phyloP scores from a whole-genome alignment of 1,140 invertebrate genomes.

The Brachionus sp. region DNA sequence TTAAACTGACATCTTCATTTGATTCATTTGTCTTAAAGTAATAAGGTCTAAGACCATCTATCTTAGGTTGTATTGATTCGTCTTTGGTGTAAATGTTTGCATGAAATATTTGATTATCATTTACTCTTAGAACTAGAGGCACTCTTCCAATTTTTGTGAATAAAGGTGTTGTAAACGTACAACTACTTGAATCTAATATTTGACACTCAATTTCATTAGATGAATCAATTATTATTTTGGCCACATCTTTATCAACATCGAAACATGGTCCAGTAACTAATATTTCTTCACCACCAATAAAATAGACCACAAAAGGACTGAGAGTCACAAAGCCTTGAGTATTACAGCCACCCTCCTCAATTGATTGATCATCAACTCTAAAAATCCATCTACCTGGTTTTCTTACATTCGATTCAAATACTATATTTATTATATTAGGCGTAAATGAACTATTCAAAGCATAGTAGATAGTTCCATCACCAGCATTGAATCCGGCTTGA shows the following conservation, averaged over 20 bases:
- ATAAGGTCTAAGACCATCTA: not conserved
- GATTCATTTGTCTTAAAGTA: not conserved
- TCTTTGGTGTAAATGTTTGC: not conserved
- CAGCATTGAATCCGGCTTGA: conserved; percentile 37
- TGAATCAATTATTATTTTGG: not conserved
- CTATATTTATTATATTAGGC: not conserved
- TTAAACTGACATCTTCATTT: not conserved
- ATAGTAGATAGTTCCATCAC: not conserved
- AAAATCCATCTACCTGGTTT: conserved; percentile 19
- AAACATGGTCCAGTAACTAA: conserved; percentile 7
- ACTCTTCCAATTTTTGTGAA: not conserved
- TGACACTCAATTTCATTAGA: not conserved
- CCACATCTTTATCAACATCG: not conserved
- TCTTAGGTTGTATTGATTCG: not conserved
- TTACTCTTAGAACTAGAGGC: not conserved
- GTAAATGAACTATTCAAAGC: not conserved
- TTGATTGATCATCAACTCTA: not conserved
- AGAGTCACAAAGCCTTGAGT: not conserved
- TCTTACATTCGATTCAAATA: not conserved
- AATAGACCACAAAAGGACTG: not conserved
- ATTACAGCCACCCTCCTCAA: not conserved
- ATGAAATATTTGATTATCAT: not conserved
- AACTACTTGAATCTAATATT: not conserved
- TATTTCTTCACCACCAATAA: conserved; percentile 3
- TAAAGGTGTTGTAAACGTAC: not conserved